Evolutionary conservation across 2,888 invertebrate genomes (phyloP).

Genomic region (Brachycybe producta): DNA sequence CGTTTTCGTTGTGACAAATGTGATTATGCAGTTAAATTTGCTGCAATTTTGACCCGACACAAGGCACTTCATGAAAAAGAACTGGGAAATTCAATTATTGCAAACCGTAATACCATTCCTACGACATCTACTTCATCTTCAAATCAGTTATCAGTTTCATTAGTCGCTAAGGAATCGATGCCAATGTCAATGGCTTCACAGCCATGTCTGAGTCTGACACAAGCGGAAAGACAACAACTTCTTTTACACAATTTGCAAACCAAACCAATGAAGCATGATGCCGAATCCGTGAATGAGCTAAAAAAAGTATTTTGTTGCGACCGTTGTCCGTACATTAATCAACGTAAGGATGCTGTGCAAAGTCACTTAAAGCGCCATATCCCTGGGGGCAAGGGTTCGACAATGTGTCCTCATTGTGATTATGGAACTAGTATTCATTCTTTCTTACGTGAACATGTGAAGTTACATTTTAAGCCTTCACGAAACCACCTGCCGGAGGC

Average conservation of each 20-base stretch:
- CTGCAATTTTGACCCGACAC: constrained; percentile 70
- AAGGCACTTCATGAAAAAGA: constrained; percentile 50
- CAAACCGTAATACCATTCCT: constrained; percentile 14
- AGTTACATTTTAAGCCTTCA: constrained; percentile 50
- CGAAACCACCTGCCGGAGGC: constrained; percentile 6
- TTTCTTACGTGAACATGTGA: constrained; percentile 62
- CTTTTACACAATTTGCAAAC: constrained; percentile 36
- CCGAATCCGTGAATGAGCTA: constrained; percentile 25
- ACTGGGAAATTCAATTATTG: constrained; percentile 30
- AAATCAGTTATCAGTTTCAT: neutral
- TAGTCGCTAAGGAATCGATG: no score
- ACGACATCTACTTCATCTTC: constrained; percentile 14
- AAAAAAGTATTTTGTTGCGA: constrained; percentile 24
- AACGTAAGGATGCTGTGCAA: constrained; percentile 55
- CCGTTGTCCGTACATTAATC: constrained; percentile 62
- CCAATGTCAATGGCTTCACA: constrained; percentile 15
- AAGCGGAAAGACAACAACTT: constrained; percentile 49
- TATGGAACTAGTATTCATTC: constrained; percentile 60
- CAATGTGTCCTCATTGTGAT: constrained; percentile 68
- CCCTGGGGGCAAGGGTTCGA: constrained; percentile 45
- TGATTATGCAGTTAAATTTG: constrained; percentile 77
- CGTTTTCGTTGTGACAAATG: constrained; percentile 68
- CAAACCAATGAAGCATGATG: constrained; percentile 31
- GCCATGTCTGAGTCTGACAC: constrained; percentile 36
- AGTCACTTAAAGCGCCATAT: constrained; percentile 62